Evolutionary conservation across 1,140 invertebrate genomes (phyloP).

Genomic region (Dendroctonus ponderosae): DNA sequence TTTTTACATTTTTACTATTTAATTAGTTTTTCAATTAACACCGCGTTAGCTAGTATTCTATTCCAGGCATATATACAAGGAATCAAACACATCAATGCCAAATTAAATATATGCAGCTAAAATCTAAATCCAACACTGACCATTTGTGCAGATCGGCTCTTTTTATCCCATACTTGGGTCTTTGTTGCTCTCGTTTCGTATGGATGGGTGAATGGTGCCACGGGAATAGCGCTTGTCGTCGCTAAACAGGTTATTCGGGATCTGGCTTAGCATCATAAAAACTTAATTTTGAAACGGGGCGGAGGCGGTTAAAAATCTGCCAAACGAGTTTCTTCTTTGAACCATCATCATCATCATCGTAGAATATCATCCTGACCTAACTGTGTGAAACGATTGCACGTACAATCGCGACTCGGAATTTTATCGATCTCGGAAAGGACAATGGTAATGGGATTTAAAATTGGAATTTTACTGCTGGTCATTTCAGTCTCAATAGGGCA

Average conservation of each 20-base stretch:
- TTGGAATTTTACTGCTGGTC: too few species aligned
- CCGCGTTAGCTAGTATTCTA: too few species aligned
- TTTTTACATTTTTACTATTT: too few species aligned
- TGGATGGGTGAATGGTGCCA: slow-evolving; percentile 2
- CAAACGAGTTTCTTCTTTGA: slow-evolving; percentile 20
- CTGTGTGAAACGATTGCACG: not conserved
- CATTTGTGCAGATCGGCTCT: slow-evolving; percentile 3
- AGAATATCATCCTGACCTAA: slow-evolving; percentile 1
- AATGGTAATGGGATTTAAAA: not conserved
- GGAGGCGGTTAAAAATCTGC: slow-evolving; percentile 48
- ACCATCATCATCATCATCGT: slow-evolving; percentile 17
- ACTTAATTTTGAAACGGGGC: slow-evolving; percentile 46
- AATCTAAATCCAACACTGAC: slow-evolving; percentile 11
- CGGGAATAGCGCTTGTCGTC: slow-evolving; percentile 18
- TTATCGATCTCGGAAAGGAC: not conserved
- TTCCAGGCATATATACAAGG: too few species aligned
- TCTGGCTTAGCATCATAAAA: slow-evolving; percentile 40
- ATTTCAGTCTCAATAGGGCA: too few species aligned
- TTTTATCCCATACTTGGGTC: slow-evolving; percentile 4
- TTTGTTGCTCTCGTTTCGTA: slow-evolving; percentile 9
- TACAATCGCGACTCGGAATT: too few species aligned
- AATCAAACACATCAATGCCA: not conserved
- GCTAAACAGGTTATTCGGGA: slow-evolving; percentile 48
- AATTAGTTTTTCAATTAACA: too few species aligned
- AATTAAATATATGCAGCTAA: not conserved